phyloP scores from a whole-genome alignment of 2,888 invertebrate genomes.

The Cryptus armator region DNA sequence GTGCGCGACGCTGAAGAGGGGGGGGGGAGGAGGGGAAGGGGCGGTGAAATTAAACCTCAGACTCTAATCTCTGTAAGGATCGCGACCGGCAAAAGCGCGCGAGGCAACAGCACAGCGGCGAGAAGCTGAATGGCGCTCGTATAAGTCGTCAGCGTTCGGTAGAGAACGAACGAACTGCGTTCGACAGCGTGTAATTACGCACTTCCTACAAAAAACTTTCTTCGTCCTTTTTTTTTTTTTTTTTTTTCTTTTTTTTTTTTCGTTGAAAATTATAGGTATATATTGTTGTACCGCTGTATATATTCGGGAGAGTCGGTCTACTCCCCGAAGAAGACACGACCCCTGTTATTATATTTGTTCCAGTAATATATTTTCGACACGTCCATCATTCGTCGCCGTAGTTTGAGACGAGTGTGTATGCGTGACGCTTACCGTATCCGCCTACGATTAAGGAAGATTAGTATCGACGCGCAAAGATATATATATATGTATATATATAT shows the following conservation, averaged over 20 bases:
- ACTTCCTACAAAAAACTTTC: slow-evolving; percentile 57
- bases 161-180: slow-evolving; percentile 52
- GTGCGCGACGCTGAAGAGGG: neutral
- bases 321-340: slow-evolving; percentile 33
- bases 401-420: neutral
- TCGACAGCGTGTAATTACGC: slow-evolving; percentile 66
- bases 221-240: slow-evolving; percentile 2
- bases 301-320: slow-evolving; percentile 31
- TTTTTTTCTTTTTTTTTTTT: neutral
- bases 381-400: slow-evolving; percentile 46
- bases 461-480: slow-evolving; percentile 39
- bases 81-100: slow-evolving; percentile 46
- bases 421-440: slow-evolving; percentile 4
- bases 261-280: slow-evolving; percentile 50
- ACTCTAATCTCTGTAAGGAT: slow-evolving; percentile 62
- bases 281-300: slow-evolving; percentile 38
- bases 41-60: slow-evolving; percentile 26
- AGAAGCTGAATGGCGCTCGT: slow-evolving; percentile 34
- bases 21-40: too few relatives aligned
- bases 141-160: slow-evolving; percentile 48
- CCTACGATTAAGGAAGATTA: slow-evolving; percentile 43
- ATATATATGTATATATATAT: slow-evolving; percentile 15
- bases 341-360: slow-evolving; percentile 62
- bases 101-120: slow-evolving; percentile 18
- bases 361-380: slow-evolving; percentile 64